Evolutionary conservation across 2,113 vertebrate genomes (phyloP), one percentile per base, ranked within the genome.

Genomic region (Syngnathus typhle): DNA sequence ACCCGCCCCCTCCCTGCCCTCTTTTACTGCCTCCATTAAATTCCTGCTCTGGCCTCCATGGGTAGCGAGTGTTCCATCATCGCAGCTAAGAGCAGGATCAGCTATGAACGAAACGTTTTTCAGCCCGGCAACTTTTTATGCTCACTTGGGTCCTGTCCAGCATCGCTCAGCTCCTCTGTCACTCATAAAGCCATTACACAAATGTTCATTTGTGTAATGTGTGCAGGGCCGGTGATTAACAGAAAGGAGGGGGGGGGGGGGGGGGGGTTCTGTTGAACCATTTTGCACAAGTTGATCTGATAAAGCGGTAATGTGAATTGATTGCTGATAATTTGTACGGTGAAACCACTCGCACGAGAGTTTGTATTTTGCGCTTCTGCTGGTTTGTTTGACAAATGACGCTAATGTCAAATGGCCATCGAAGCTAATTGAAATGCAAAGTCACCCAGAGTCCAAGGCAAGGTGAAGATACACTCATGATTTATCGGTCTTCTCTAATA

Each of bases 401-500:
- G 12, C 12, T 27, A 27, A 62, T 62, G 39, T 61, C 15, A 12
- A 10, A 43, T 6, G 60, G 46, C 62, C 67, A 55, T 9, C 36
- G 23, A 73, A 60, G 59, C 39, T 76, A 75, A 80, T 60, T 65
- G 66, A 65, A 71, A 82, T 36, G 55, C 55, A 43, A 27, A 38
- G 80, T 77, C 71, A 78, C 72, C 51, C 73, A 55, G 27, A 38
- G 43, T 64, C 46, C 75, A 70, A 83, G 70, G 79, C 73, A 75
- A 84, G 64, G 59, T 71, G 74, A 79, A 81, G 75, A 78, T 54
- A 58, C 76, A 19, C 38, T 16, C 6, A 0, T 51, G 15, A 68
- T 47, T 4, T 36, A 44, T 4, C 37, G 52, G 18, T 32, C 36
- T 37, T 10, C 41, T 39, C 61, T 32, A 46, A 12, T 60, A 23